Conservation (phyloP, 1,140 invertebrate genomes). For the Olivierus martensii region DNA sequence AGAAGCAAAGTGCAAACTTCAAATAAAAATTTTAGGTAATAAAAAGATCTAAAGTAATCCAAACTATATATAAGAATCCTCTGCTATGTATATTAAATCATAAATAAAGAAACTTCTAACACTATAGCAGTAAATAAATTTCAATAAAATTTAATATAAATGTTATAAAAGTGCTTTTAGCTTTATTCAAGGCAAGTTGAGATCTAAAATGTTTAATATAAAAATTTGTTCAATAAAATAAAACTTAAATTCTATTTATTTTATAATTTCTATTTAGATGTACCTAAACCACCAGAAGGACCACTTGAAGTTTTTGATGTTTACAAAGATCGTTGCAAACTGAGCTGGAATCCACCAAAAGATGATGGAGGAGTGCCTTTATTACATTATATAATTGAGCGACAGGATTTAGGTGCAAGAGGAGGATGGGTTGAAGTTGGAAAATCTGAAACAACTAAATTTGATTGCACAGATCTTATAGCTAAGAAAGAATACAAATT, state of each 20-base stretch:
- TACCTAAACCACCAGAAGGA: conserved; percentile 68
- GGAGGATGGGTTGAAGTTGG: conserved; percentile 74
- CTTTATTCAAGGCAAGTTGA: too few species aligned
- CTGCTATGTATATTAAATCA: too few species aligned
- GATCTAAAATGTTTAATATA: too few species aligned
- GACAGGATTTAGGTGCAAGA: conserved; percentile 57
- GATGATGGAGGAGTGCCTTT: conserved; percentile 89
- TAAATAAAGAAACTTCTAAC: too few species aligned
- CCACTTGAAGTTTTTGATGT: conserved; percentile 82
- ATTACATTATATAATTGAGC: conserved; percentile 83
- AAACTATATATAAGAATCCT: not conserved
- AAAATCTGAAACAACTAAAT: conserved; percentile 44
- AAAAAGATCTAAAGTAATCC: not conserved
- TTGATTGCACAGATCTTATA: conserved; percentile 72
- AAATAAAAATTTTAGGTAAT: conserved; percentile 47
- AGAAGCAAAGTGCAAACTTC: conserved; percentile 66
- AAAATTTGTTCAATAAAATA: too few species aligned
- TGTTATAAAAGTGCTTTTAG: too few species aligned
- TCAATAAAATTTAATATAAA: too few species aligned
- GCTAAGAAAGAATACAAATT: conserved; percentile 88
- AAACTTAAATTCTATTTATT: too few species aligned
- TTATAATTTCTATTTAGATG: conserved; percentile 31
- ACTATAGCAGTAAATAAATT: too few species aligned
- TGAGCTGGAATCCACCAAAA: conserved; percentile 78
- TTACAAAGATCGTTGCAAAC: conserved; percentile 77